Evolutionary conservation across 1,140 invertebrate species (phyloP), one percentile per base, ranked within the genome.

Genomic region (Sitobion miscanthi): DNA sequence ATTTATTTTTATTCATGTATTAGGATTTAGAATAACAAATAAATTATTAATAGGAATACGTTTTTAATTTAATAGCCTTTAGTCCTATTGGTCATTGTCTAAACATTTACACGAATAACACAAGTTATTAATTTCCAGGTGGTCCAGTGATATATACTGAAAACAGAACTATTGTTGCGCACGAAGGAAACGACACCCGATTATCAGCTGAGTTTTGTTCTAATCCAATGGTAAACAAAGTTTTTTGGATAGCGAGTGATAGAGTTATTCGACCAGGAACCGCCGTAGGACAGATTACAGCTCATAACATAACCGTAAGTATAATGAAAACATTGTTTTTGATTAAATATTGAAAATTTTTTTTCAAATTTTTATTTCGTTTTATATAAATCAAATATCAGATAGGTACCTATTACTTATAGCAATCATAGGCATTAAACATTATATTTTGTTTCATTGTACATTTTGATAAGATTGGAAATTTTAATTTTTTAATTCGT

Each of bases 181-280:
- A 96, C 87, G 95, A 96, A 89, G 96, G 96, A 6, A 95, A 96
- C 82, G 94, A 95, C 1, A 94, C 96, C 83, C 95, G 95, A 89
- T 94, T 97, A 3, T 95, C 95, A 52, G 96, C 96, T 7, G 96
- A 96, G 94, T 96, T 96, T 94, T 97, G 96, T 94, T 96, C 96
- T 38, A 96, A 96, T 93, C 96, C 96, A 0, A 95, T 95, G 82
- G 96, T 96, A 93, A 96, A 95, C 7, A 95, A 95, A 94, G 95
- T 96, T 11, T 94, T 96, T 57, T 97, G 96, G 96, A 91, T 91
- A 82, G 96, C 96, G 85, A 95, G 96, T 54, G 95, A 95, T 86
- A 94, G 95, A 85, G 95, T 96, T 77, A 95, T 96, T 93, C 94
- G 95, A 62, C 96, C 96, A 23, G 96, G 96, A 57, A 95, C 95